Evolutionary conservation across 2,797 vertebrate genomes (phyloP), one percentile per base, ranked within the genome.

Genomic region (Poeciliopsis presidionis): DNA sequence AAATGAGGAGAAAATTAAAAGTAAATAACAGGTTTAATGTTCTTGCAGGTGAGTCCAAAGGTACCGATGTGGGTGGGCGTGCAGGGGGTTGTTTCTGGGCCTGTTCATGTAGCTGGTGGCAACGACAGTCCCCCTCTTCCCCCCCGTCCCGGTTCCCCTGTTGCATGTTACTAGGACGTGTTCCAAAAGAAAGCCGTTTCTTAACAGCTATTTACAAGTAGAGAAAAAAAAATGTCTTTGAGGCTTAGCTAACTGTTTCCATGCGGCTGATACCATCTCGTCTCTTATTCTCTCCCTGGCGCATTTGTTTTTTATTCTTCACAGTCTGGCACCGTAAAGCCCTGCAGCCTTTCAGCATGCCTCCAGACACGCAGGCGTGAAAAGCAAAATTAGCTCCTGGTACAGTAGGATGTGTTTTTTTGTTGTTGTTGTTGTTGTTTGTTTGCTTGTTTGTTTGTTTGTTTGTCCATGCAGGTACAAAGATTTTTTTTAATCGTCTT

Each of bases 241-340:
- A 87, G 85, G 84, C 82, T 83, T 39, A 70, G 73, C 83, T 94
- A 92, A 93, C 90, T 77, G 87, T 90, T 95, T 91, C 91, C 93
- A 93, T 91, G 86, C 84, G 51, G 45, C 91, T 86, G 92, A 95
- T 93, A 91, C 75, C 47, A 94, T 94, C 91, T 92, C 85, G 47
- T 81, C 73, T 73, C 67, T 72, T 74, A 80, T 33, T 79, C 61
- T 36, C 59, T 75, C 81, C 67, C 33, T 36, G 20, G 0, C 81
- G 81, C 77, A 71, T 89, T 92, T 86, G 22, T 75, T 73, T 77
- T 83, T 86, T 86, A 86, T 87, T 88, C 83, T 88, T 89, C 79
- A 87, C 85, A 91, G 88, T 73, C 79, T 80, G 51, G 79, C 84
- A 53, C 78, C 86, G 86, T 86, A 87, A 83, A 87, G 67, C 76